Conservation (phyloP, 2,113 vertebrate genomes). For the Spheniscus mendiculus region DNA sequence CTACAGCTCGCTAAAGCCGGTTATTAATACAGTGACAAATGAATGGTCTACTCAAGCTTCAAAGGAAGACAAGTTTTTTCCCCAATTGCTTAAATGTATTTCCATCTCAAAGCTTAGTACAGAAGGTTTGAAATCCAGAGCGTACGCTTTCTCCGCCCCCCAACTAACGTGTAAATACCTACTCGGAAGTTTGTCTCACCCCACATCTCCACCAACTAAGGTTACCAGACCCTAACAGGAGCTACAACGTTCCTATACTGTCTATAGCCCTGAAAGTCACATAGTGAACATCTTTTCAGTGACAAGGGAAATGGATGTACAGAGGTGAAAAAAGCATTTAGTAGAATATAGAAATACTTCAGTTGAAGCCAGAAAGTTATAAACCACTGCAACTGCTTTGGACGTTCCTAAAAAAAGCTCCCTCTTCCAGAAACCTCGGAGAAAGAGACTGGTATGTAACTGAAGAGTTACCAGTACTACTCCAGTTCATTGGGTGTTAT, state of each 20-base stretch:
- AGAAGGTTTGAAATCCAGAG: neutral
- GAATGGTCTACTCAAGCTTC: neutral
- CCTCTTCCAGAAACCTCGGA: neutral
- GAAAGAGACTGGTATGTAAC: neutral
- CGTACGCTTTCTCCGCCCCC: neutral
- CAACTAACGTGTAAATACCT: neutral
- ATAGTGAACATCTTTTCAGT: neutral
- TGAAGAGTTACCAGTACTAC: neutral
- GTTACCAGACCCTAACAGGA: neutral
- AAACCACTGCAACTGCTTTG: neutral
- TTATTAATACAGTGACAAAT: neutral
- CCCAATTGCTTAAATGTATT: neutral
- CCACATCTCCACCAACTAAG: neutral
- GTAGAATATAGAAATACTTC: neutral
- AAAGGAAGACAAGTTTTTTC: neutral
- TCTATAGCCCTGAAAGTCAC: neutral
- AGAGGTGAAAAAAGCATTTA: neutral
- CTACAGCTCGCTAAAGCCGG: neutral
- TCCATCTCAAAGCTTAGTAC: neutral
- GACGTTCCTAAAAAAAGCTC: neutral
- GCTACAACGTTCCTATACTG: accelerated
- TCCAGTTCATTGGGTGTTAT: neutral
- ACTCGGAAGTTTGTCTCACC: neutral
- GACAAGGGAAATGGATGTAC: neutral
- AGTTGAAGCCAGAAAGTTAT: neutral